phyloP scores from a whole-genome alignment of 2,797 vertebrate species.

The Dipus sagitta region DNA sequence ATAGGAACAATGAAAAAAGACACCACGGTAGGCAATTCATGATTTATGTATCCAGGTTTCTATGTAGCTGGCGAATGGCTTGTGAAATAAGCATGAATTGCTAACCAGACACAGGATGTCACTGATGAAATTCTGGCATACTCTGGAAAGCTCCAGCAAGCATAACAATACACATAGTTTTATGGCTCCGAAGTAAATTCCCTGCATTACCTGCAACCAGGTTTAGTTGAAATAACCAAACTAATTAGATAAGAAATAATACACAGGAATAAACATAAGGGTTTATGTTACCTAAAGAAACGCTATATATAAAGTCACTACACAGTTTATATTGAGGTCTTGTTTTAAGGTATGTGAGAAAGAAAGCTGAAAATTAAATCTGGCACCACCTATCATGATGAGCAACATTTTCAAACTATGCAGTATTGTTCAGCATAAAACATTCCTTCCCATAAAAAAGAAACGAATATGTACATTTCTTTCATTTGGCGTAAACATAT shows the following conservation, averaged over 20 bases:
- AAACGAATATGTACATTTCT: too few species aligned
- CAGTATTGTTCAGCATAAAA: conserved; percentile 50
- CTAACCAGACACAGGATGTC: conserved; percentile 75
- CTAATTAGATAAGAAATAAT: conserved; percentile 84
- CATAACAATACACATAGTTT: conserved; percentile 79
- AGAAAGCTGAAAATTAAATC: conserved; percentile 84
- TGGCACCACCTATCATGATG: conserved; percentile 38
- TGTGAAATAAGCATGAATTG: conserved; percentile 68
- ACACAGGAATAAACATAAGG: conserved; percentile 81
- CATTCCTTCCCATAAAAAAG: not conserved
- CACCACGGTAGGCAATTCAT: conserved; percentile 61
- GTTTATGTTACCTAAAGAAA: conserved; percentile 82
- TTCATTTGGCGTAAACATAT: too few species aligned
- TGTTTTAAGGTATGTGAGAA: conserved; percentile 80
- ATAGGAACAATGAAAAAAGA: conserved; percentile 66
- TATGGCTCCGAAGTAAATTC: conserved; percentile 81
- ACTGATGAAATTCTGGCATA: conserved; percentile 61
- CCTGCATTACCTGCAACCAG: conserved; percentile 77
- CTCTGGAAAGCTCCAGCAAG: conserved; percentile 77
- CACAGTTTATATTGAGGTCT: conserved; percentile 73
- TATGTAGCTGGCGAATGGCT: conserved; percentile 74
- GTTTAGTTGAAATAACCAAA: conserved; percentile 81
- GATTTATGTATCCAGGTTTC: conserved; percentile 71
- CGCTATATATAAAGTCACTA: conserved; percentile 74
- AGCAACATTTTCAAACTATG: conserved; percentile 50